These are phyloP conservation scores for Mico argentatus DNA, from an alignment of 2,797 vertebrate species.

Conservation along the genomic window DNA sequence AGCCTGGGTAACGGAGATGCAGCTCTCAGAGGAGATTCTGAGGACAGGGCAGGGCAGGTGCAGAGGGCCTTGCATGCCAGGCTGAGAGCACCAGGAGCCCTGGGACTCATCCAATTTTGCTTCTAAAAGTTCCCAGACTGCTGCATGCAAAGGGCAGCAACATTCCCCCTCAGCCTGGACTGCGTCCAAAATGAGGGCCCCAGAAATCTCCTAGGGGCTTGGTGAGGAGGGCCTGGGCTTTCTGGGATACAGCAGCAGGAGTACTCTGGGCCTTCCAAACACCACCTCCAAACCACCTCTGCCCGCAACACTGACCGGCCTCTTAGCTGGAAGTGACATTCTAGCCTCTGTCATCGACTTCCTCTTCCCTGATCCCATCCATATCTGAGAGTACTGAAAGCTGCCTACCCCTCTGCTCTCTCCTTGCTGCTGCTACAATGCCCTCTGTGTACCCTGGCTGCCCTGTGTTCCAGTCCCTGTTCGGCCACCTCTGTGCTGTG, in stretches of 20 bases:
- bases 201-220: background rate
- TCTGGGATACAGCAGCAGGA: background rate
- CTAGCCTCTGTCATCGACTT: background rate
- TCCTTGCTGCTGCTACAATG: background rate
- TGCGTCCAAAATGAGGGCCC: background rate
- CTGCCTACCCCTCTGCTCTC: background rate
- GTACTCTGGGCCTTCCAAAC: background rate
- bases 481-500: background rate
- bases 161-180: background rate
- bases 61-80: background rate
- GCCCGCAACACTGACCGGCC: fast-evolving
- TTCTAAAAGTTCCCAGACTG: background rate
- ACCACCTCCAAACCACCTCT: background rate
- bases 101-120: background rate
- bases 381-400: background rate
- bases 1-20: background rate
- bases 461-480: background rate
- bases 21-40: background rate
- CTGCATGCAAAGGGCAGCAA: background rate
- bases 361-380: background rate
- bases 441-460: background rate
- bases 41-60: background rate
- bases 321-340: background rate
- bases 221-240: background rate
- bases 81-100: background rate